Evolutionary conservation across 1,140 invertebrate species (phyloP).

Genomic region (Drosophila burlai): DNA sequence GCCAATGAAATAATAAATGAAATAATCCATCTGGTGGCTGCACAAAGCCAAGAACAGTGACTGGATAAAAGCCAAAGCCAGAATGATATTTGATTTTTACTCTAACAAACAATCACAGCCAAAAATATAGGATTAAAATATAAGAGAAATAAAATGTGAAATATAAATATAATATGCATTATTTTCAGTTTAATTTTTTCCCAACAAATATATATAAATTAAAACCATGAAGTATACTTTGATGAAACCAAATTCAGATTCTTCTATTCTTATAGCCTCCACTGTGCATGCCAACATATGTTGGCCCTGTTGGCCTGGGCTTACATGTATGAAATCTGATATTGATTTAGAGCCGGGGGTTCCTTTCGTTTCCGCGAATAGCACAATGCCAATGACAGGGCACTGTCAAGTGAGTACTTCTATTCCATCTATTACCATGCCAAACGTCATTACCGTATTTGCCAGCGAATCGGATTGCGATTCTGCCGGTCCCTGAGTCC

Average conservation of each 20-base stretch:
- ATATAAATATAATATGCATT: neutral
- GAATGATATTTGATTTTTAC: constrained; percentile 12
- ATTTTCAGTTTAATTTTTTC: neutral
- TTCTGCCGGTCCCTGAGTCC: neutral
- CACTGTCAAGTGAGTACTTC: constrained; percentile 35
- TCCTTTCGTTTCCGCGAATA: constrained; percentile 25
- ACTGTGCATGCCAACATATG: constrained; percentile 12
- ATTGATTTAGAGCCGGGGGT: constrained; percentile 27
- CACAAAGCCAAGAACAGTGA: constrained; percentile 15
- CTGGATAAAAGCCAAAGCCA: constrained; percentile 4
- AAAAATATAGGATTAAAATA: neutral
- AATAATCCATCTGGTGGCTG: constrained; percentile 31
- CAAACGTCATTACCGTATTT: constrained; percentile 23
- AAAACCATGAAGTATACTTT: neutral
- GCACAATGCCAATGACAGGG: constrained; percentile 33
- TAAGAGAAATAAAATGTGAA: too few species aligned
- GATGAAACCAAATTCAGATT: neutral
- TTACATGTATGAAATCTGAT: constrained; percentile 33
- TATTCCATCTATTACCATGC: constrained; percentile 7
- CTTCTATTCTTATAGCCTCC: neutral
- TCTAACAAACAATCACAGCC: neutral
- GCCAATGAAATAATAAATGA: constrained; percentile 28
- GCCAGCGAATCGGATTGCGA: constrained; percentile 20
- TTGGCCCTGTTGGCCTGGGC: constrained; percentile 1
- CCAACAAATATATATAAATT: neutral